These are phyloP conservation scores for Nannobrachium achirus DNA, from an alignment of 2,113 vertebrate genomes.

Conservation along the genomic window DNA sequence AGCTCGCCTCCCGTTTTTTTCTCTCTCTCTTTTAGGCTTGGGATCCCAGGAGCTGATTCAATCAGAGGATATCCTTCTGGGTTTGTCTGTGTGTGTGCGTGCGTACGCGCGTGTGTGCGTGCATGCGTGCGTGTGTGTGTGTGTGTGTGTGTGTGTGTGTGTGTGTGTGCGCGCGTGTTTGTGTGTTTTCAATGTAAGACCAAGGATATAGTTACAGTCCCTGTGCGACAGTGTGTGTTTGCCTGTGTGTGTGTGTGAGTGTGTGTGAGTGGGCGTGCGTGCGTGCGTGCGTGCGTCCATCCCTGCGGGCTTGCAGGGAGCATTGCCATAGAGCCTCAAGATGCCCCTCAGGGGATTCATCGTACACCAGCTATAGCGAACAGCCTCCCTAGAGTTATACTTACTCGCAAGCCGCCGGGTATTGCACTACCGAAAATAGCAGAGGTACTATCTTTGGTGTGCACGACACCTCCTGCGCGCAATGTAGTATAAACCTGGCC, in stretches of 20 bases:
- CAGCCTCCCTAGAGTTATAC: no score
- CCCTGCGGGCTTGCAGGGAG: no score
- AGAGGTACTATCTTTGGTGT: no score
- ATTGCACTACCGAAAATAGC: no score
- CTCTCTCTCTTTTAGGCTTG: constrained; percentile 20
- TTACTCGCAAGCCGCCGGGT: no score
- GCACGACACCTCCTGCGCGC: no score
- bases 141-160: constrained; percentile 10
- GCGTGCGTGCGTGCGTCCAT: neutral
- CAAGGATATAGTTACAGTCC: no score
- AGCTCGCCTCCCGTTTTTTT: neutral
- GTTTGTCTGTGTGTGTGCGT: neutral
- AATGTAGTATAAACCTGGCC: no score
- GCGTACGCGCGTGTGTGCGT: neutral
- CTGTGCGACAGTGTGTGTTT: constrained; percentile 28
- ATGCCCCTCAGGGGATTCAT: no score
- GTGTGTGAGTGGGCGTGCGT: constrained; percentile 6
- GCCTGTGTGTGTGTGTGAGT: neutral
- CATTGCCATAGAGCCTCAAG: no score
- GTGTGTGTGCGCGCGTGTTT: neutral
- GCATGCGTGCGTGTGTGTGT: neutral
- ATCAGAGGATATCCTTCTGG: constrained; percentile 19
- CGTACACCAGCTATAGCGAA: no score
- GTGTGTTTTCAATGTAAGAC: neutral
- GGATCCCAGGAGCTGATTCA: constrained; percentile 14